phyloP scores from a whole-genome alignment of 1,140 invertebrate species.

The Eufriesea mexicana region DNA sequence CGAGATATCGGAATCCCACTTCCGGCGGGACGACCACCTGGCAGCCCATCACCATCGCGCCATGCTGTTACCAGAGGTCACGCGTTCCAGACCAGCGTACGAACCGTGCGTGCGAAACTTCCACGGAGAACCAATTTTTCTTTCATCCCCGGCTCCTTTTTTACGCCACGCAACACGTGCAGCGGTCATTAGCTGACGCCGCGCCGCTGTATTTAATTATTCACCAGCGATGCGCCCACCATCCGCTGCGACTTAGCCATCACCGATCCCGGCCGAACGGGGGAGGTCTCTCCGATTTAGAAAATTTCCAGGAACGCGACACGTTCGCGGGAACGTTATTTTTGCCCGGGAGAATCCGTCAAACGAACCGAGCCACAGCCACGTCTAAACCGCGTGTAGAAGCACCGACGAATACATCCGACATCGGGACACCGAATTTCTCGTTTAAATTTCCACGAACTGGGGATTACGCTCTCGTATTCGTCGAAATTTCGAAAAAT shows the following conservation, averaged over 20 bases:
- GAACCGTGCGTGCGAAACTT: conserved; percentile 54
- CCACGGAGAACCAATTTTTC: neutral
- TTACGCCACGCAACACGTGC: conserved; percentile 54
- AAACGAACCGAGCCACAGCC: neutral
- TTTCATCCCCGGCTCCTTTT: neutral
- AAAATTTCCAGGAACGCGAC: neutral
- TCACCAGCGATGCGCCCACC: neutral
- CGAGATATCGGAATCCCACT: conserved; percentile 74
- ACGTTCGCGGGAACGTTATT: neutral
- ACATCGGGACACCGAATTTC: neutral
- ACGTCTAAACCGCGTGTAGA: neutral
- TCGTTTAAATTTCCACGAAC: neutral
- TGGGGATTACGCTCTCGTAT: too few relatives aligned
- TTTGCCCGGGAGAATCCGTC: neutral
- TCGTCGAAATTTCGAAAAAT: conserved; percentile 5
- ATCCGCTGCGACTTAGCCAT: neutral
- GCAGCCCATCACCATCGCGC: conserved; percentile 60
- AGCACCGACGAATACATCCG: too few relatives aligned
- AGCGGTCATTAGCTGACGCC: conserved; percentile 40
- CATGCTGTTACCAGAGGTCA: conserved; percentile 52
- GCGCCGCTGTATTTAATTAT: conserved; percentile 30
- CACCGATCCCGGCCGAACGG: neutral
- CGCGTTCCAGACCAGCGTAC: too few relatives aligned
- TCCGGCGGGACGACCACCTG: conserved; percentile 73
- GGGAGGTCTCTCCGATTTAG: neutral